phyloP scores from a whole-genome alignment of 2,888 invertebrate genomes.

The Scaptomyza flava region DNA sequence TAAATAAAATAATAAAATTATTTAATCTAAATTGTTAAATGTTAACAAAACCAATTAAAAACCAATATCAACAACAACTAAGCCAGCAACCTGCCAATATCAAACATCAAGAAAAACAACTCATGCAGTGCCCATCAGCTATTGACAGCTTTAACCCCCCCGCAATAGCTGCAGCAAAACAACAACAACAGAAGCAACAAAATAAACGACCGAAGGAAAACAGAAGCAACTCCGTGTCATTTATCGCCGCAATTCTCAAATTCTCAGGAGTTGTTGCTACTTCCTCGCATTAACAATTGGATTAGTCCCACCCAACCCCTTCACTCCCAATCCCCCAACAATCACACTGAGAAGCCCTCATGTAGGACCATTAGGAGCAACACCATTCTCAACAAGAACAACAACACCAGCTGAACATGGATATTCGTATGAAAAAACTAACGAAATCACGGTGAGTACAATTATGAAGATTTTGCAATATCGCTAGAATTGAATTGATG shows the following conservation, averaged over 20 bases:
- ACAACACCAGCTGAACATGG: slow-evolving; percentile 56
- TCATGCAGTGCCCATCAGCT: slow-evolving; percentile 56
- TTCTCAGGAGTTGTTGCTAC: slow-evolving; percentile 50
- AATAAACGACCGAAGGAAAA: slow-evolving; percentile 13
- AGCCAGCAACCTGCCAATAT: slow-evolving; percentile 63
- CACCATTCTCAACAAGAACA: slow-evolving; percentile 16
- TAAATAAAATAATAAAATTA: slow-evolving; percentile 31
- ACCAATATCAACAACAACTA: slow-evolving; percentile 49
- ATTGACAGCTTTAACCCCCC: slow-evolving; percentile 32
- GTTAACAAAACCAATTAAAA: slow-evolving; percentile 53
- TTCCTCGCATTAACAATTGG: slow-evolving; percentile 49
- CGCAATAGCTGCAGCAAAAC: slow-evolving; percentile 19
- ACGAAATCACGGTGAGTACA: slow-evolving; percentile 72
- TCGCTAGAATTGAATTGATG: neutral
- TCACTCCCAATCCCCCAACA: slow-evolving; percentile 1
- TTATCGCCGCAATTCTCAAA: slow-evolving; percentile 25
- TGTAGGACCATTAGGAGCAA: slow-evolving; percentile 39
- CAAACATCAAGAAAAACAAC: slow-evolving; percentile 48
- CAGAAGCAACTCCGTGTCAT: slow-evolving; percentile 23
- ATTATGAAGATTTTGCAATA: neutral
- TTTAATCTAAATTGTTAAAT: slow-evolving; percentile 64
- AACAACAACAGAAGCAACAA: slow-evolving; percentile 7
- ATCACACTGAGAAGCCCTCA: slow-evolving; percentile 26
- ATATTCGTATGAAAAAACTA: slow-evolving; percentile 76
- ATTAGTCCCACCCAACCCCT: slow-evolving; percentile 36